Percentiles rank a stretch among this genome's conserved stretches.
Evolutionary conservation across 2,888 invertebrate genomes (phyloP).

Genomic region (Frankliniella intonsa): DNA sequence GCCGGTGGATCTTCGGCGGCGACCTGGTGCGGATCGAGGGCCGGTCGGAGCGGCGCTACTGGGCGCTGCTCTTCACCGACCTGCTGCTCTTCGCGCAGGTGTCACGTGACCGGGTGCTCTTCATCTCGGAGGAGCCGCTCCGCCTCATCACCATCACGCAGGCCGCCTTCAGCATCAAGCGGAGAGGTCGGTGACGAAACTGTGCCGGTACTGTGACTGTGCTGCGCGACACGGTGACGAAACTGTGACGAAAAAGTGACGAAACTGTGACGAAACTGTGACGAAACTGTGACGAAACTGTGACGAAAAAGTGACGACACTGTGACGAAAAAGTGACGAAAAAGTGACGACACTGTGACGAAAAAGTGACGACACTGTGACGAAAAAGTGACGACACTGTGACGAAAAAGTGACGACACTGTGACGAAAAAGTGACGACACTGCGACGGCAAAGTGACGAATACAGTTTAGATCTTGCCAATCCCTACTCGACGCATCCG

Average conservation of each 20-base stretch:
- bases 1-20: conserved; percentile 87
- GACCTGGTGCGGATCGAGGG: conserved; percentile 80
- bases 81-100: conserved; percentile 80
- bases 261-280: too few species aligned
- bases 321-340: too few species aligned
- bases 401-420: too few species aligned
- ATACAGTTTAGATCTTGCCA: not conserved
- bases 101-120: conserved; percentile 77
- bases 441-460: not conserved
- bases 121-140: conserved; percentile 82
- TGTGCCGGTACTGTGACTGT: too few species aligned
- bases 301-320: too few species aligned
- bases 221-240: too few species aligned
- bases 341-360: too few species aligned
- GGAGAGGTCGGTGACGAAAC: conserved; percentile 45
- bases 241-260: too few species aligned
- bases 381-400: too few species aligned
- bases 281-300: too few species aligned
- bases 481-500: not conserved
- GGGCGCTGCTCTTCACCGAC: conserved; percentile 81
- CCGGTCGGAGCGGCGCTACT: conserved; percentile 72
- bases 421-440: too few species aligned
- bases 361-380: too few species aligned
- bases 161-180: conserved; percentile 78
- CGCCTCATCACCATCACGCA: conserved; percentile 72